Percentiles rank a stretch among this genome's conserved stretches.
Conservation (phyloP, 2,888 invertebrate species). For the Polydrusus tereticollis region DNA sequence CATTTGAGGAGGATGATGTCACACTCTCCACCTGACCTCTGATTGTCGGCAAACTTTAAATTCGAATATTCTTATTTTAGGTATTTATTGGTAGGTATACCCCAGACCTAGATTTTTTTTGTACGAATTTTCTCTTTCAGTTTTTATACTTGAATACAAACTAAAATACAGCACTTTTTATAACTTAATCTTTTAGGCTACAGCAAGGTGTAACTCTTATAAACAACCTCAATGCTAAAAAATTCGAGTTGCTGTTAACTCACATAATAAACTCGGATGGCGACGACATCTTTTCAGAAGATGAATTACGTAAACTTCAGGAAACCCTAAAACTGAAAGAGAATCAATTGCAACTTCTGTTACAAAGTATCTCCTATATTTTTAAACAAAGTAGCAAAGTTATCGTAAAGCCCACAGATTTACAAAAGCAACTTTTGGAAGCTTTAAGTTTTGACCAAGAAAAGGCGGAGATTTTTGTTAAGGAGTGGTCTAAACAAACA, state of each 20-base stretch:
- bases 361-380: constrained; percentile 64
- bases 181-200: constrained; percentile 56
- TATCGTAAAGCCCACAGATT: constrained; percentile 70
- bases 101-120: background rate
- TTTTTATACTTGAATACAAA: background rate
- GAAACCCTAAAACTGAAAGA: constrained; percentile 57
- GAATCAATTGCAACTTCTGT: constrained; percentile 54
- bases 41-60: too few relatives aligned
- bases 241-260: constrained; percentile 57
- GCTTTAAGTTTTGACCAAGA: constrained; percentile 68
- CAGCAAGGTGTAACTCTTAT: constrained; percentile 59
- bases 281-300: constrained; percentile 55
- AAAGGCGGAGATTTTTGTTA: constrained; percentile 71
- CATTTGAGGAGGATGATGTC: too few relatives aligned
- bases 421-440: constrained; percentile 69
- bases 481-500: constrained; percentile 70
- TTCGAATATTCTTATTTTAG: too few relatives aligned
- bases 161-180: background rate
- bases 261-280: constrained; percentile 55
- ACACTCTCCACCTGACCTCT: too few relatives aligned
- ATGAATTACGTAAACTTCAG: constrained; percentile 57
- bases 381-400: constrained; percentile 69
- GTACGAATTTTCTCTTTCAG: too few relatives aligned
- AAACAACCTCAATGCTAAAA: constrained; percentile 57
- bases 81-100: too few relatives aligned